A percentile compares a stretch with the other conserved stretches of the same genome.
These are phyloP conservation scores for Argya squamiceps DNA, from an alignment of 2,797 vertebrate species.

Conservation along the genomic window DNA sequence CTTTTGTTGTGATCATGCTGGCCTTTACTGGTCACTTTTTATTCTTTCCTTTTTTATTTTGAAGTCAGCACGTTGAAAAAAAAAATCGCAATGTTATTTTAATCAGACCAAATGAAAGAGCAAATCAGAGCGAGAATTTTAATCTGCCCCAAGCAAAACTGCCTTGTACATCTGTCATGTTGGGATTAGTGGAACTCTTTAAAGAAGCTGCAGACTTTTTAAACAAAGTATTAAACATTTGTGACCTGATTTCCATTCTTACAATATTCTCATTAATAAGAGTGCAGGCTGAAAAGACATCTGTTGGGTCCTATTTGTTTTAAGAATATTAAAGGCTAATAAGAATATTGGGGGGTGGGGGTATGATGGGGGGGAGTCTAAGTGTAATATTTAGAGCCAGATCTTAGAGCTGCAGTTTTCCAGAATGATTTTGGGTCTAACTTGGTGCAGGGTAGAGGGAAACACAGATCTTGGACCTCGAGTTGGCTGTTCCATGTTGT, in stretches of 20 bases:
- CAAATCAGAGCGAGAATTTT: conserved; percentile 63
- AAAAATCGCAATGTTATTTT: conserved; percentile 52
- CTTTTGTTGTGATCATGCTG: conserved; percentile 9
- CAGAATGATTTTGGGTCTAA: neutral
- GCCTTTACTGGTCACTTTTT: conserved; percentile 31
- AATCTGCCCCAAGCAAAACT: conserved; percentile 64
- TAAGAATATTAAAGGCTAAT: conserved; percentile 58
- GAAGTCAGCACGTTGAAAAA: conserved; percentile 22
- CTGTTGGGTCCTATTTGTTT: conserved; percentile 58
- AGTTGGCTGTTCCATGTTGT: rapidly evolving
- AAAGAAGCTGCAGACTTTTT: conserved; percentile 69
- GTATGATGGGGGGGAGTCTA: neutral
- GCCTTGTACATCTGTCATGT: conserved; percentile 70
- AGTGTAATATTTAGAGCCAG: neutral
- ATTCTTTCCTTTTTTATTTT: conserved; percentile 28
- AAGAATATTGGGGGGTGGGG: neutral
- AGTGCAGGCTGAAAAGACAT: conserved; percentile 64
- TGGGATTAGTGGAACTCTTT: conserved; percentile 69
- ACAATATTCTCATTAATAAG: conserved; percentile 59
- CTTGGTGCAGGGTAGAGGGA: neutral
- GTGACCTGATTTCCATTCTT: conserved; percentile 67
- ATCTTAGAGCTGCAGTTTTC: neutral
- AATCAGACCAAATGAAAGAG: conserved; percentile 65
- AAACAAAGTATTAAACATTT: conserved; percentile 63
- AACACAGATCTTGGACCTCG: rapidly evolving